A percentile compares a stretch with the other conserved stretches of the same genome.
Evolutionary conservation across 2,797 vertebrate genomes (phyloP).

Genomic region (Hoplostethus atlanticus): DNA sequence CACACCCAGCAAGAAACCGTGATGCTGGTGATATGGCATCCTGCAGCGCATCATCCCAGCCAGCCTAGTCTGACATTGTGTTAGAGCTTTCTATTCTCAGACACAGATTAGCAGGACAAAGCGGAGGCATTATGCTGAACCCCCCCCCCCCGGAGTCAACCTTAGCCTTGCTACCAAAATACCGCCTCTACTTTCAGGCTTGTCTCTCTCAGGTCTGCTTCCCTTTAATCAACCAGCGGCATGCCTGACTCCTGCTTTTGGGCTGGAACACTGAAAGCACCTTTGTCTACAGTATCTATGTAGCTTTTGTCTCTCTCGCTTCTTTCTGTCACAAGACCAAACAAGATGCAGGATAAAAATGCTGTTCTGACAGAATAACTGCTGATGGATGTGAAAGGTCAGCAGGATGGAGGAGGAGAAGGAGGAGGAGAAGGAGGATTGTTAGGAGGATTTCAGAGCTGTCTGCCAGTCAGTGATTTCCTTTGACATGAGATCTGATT

Average conservation of each 20-base stretch:
- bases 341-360: conserved; percentile 39
- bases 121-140: conserved; percentile 22
- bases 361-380: conserved; percentile 58
- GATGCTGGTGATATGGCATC: conserved; percentile 3
- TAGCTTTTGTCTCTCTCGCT: conserved; percentile 21
- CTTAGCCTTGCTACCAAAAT: conserved; percentile 20
- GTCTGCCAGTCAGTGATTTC: conserved; percentile 45
- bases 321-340: conserved; percentile 33
- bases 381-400: conserved; percentile 66
- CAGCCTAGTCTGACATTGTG: conserved; percentile 34
- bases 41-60: conserved; percentile 17
- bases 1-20: conserved; percentile 12
- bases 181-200: conserved; percentile 24
- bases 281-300: conserved; percentile 21
- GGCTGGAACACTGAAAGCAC: neutral
- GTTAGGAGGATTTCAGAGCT: conserved; percentile 35
- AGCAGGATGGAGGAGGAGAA: conserved; percentile 16
- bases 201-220: conserved; percentile 19
- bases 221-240: conserved; percentile 34
- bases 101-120: conserved; percentile 40
- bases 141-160: conserved; percentile 17
- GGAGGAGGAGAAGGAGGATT: conserved; percentile 3
- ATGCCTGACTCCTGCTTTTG: conserved; percentile 2
- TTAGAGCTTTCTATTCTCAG: conserved; percentile 16
- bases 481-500: conserved; percentile 30